phyloP scores from a whole-genome alignment of 2,888 invertebrate genomes.

The Oligia strigilis region DNA sequence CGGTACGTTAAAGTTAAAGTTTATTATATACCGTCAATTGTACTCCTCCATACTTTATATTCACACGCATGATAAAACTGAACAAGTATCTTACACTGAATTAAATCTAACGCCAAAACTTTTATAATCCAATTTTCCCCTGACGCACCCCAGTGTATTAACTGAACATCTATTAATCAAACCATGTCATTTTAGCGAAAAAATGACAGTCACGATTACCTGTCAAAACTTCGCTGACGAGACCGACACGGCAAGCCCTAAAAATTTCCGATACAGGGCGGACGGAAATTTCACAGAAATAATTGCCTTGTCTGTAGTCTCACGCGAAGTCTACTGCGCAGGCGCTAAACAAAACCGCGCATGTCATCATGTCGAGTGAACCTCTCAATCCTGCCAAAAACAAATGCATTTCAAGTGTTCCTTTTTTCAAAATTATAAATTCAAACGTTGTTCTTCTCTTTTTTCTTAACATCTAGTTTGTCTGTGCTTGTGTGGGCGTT shows the following conservation, averaged over 20 bases:
- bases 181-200: conserved; percentile 50
- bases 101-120: conserved; percentile 12
- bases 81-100: neutral
- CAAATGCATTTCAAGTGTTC: conserved; percentile 72
- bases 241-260: conserved; percentile 79
- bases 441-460: conserved; percentile 50
- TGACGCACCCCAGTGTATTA: conserved; percentile 36
- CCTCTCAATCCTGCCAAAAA: conserved; percentile 77
- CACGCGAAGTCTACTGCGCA: conserved; percentile 73
- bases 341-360: conserved; percentile 79
- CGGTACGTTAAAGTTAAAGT: no score
- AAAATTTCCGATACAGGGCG: conserved; percentile 79
- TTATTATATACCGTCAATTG: neutral
- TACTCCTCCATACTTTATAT: neutral
- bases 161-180: conserved; percentile 60
- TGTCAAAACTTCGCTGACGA: conserved; percentile 67
- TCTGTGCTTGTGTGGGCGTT: conserved; percentile 54
- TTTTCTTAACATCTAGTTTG: conserved; percentile 33
- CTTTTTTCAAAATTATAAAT: conserved; percentile 52
- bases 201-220: conserved; percentile 66
- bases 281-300: conserved; percentile 85
- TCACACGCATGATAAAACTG: neutral
- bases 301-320: conserved; percentile 77
- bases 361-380: conserved; percentile 74
- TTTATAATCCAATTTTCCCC: conserved; percentile 21